These are phyloP conservation scores for Pachyrhynchus sulphureomaculatus DNA, from an alignment of 1,140 invertebrate genomes.

Conservation along the genomic window DNA sequence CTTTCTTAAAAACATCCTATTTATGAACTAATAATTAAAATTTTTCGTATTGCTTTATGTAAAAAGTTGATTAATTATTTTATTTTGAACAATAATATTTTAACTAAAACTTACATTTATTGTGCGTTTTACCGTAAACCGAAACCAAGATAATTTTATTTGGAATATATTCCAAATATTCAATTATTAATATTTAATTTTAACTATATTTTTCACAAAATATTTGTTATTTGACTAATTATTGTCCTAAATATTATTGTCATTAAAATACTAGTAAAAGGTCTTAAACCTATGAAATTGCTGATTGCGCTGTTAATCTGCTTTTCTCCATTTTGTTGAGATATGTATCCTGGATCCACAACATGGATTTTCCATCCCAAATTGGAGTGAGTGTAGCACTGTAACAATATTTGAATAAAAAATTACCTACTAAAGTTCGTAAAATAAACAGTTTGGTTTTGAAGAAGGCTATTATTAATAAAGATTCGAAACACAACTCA, in stretches of 20 bases:
- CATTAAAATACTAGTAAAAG: constrained; percentile 2
- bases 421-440: not conserved
- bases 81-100: too few relatives aligned
- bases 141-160: not conserved
- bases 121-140: constrained; percentile 1
- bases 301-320: not conserved
- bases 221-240: not conserved
- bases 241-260: constrained; percentile 24
- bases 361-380: constrained; percentile 94
- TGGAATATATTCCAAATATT: not conserved
- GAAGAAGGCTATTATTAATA: too few relatives aligned
- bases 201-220: constrained; percentile 10
- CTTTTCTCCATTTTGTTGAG: constrained; percentile 31
- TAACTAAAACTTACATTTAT: not conserved
- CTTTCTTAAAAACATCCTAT: too few relatives aligned
- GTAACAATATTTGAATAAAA: constrained; percentile 40
- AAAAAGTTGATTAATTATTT: too few relatives aligned
- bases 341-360: constrained; percentile 64
- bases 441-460: too few relatives aligned
- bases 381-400: constrained; percentile 91
- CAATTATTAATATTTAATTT: not conserved
- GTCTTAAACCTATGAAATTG: not conserved
- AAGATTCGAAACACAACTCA: too few relatives aligned
- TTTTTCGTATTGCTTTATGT: too few relatives aligned
- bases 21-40: too few relatives aligned